Conservation (phyloP, 2,888 invertebrate species). For the Drosophila aldrichi region DNA sequence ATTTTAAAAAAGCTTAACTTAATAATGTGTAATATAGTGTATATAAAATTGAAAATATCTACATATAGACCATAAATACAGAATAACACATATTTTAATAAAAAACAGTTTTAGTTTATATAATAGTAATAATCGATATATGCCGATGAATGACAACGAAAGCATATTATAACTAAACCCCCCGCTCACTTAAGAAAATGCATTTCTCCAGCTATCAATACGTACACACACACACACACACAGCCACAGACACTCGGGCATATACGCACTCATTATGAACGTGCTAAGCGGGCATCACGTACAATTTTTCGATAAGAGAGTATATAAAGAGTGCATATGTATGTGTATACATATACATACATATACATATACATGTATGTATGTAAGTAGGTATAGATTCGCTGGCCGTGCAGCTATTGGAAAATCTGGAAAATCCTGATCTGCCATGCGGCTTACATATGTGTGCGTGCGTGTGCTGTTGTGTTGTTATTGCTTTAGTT, state of each 20-base stretch:
- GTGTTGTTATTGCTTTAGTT: neutral
- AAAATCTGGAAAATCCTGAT: constrained; percentile 37
- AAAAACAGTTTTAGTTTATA: no score
- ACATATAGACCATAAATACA: no score
- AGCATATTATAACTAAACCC: neutral
- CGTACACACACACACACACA: neutral
- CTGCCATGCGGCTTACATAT: constrained; percentile 37
- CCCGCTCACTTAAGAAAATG: neutral
- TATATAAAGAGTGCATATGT: neutral
- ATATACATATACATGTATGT: no score
- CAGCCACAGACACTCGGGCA: no score
- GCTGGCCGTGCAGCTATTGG: constrained; percentile 18
- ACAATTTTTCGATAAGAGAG: constrained; percentile 18
- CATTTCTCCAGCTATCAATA: neutral
- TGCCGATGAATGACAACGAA: neutral
- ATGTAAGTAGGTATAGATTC: neutral
- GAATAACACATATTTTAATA: no score
- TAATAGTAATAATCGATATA: neutral
- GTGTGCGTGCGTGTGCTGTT: constrained; percentile 1
- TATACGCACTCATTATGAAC: no score
- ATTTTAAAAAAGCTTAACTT: no score
- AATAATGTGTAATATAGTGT: no score
- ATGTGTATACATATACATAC: neutral
- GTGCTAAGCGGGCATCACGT: constrained; percentile 11
- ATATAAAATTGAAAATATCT: no score